Conservation (phyloP, 1,140 invertebrate species). For the Halictus rubicundus region DNA sequence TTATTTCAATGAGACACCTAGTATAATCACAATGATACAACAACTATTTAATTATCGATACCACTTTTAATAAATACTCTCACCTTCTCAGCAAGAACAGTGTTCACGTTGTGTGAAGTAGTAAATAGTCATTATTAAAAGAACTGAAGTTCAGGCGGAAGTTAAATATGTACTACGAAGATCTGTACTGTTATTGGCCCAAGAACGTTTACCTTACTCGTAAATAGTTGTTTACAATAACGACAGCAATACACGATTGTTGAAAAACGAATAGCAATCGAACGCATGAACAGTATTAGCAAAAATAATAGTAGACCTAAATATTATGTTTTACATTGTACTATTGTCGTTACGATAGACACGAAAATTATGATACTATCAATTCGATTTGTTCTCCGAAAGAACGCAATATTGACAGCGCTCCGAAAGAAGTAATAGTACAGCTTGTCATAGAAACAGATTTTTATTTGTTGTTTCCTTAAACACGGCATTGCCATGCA, state of each 20-base stretch:
- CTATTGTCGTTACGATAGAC: background rate
- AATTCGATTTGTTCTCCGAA: background rate
- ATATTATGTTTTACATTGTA: background rate
- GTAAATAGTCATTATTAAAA: conserved; percentile 15
- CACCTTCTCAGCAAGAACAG: conserved; percentile 27
- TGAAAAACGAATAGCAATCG: background rate
- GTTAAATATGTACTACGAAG: background rate
- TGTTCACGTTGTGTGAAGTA: conserved; percentile 12
- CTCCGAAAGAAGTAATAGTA: conserved; percentile 5
- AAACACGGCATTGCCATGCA: background rate
- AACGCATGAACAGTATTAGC: too few relatives aligned
- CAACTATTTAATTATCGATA: conserved; percentile 61
- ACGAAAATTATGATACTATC: background rate
- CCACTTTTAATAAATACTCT: conserved; percentile 51
- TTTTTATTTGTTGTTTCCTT: conserved; percentile 30
- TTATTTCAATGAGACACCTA: conserved; percentile 17
- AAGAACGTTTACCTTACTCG: background rate
- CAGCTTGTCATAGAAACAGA: conserved; percentile 9
- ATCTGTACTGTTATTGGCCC: conserved; percentile 1
- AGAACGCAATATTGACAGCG: background rate
- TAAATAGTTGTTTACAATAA: conserved; percentile 10
- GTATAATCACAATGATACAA: conserved; percentile 61
- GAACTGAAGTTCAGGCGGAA: conserved; percentile 21
- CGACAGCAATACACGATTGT: background rate
- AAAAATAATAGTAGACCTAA: background rate